A percentile compares a stretch with the other conserved stretches of the same genome.
Conservation (phyloP, 2,797 vertebrate genomes). For the Gymnoscopelus microlampas region DNA sequence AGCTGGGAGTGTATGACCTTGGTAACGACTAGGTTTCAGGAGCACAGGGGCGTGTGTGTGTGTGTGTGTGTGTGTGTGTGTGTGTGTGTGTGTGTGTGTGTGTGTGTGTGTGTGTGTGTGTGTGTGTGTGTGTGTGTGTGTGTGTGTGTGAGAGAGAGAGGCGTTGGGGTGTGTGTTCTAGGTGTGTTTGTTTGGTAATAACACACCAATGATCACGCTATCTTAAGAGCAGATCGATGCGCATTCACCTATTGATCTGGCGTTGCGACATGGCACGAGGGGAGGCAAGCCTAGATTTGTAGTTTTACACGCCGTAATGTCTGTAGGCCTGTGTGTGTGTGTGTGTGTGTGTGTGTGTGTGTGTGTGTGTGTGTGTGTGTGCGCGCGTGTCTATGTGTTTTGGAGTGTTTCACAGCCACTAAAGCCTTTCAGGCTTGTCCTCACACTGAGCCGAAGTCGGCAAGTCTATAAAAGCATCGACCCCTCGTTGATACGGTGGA, state of each 20-base stretch:
- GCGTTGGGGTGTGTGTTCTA: constrained; percentile 3
- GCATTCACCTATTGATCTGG: constrained; percentile 42
- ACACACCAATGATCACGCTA: constrained; percentile 41
- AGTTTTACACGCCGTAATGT: neutral
- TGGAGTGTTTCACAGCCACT: neutral
- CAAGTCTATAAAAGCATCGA: constrained; percentile 18
- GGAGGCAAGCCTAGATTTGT: constrained; percentile 7
- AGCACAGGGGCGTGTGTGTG: neutral
- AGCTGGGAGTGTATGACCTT: constrained; percentile 36
- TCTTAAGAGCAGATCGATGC: constrained; percentile 26
- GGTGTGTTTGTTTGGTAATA: constrained; percentile 40
- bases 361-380: neutral
- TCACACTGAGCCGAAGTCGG: neutral
- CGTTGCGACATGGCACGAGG: constrained; percentile 1
- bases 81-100: too few relatives aligned
- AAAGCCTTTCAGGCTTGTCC: neutral
- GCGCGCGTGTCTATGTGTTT: neutral
- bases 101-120: too few relatives aligned
- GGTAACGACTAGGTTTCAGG: constrained; percentile 29
- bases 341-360: neutral
- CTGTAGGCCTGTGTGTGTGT: neutral
- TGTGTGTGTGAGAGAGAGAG: too few relatives aligned
- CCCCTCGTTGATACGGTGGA: constrained; percentile 12
- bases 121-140: too few relatives aligned
- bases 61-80: too few relatives aligned